These are phyloP conservation scores for Poeciliopsis occidentalis DNA, from an alignment of 2,113 vertebrate species.

Conservation along the genomic window DNA sequence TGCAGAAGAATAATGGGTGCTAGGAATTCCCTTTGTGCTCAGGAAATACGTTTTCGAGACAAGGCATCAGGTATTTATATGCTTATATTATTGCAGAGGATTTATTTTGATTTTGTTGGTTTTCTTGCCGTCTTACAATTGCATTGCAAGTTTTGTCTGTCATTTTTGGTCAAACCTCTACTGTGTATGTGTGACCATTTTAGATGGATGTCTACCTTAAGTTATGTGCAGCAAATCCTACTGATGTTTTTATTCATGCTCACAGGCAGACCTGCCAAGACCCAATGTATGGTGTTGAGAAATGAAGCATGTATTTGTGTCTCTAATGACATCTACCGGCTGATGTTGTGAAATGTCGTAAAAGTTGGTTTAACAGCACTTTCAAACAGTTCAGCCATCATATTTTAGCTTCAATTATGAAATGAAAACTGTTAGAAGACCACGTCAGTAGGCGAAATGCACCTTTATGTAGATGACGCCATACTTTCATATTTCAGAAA, in stretches of 20 bases:
- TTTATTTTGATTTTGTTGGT: not conserved
- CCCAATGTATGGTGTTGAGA: slow-evolving; percentile 18
- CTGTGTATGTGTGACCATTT: slow-evolving; percentile 17
- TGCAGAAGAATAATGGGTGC: not conserved
- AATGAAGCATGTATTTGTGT: not conserved
- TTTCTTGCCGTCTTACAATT: too few relatives aligned
- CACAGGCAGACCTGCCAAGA: slow-evolving; percentile 15
- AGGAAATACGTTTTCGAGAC: not conserved
- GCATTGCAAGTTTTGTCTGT: not conserved
- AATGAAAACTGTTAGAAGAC: not conserved
- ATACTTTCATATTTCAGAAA: not conserved
- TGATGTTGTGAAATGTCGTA: slow-evolving; percentile 7
- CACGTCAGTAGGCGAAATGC: not conserved
- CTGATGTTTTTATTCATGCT: slow-evolving; percentile 34
- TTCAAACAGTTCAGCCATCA: not conserved
- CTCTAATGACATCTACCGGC: too few relatives aligned
- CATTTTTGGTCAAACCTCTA: not conserved
- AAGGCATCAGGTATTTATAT: not conserved
- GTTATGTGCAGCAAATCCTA: slow-evolving; percentile 51
- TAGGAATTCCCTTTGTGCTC: slow-evolving; percentile 10
- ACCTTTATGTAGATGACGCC: not conserved
- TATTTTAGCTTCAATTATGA: not conserved
- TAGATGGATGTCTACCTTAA: slow-evolving; percentile 50
- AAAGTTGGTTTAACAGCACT: slow-evolving; percentile 1
- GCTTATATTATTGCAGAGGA: too few relatives aligned